Evolutionary conservation across 2,888 invertebrate species (phyloP), one percentile per base, ranked within the genome.

Genomic region (Prionchulus punctatus): DNA sequence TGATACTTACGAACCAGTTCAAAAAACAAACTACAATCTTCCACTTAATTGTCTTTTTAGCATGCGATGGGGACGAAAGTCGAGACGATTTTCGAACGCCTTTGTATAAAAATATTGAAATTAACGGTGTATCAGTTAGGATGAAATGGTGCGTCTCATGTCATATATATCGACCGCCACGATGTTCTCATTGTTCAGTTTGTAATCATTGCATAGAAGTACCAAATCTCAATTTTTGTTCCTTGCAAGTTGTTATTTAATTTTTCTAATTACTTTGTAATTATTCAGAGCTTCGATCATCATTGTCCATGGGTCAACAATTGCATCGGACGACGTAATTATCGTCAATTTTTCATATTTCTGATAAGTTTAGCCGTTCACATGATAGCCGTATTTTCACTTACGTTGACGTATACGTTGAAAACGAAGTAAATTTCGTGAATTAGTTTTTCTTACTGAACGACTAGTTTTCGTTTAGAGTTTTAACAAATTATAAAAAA

Each of bases 101-200:
- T 12, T 78, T 98, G 60, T 96, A 94, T 76, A 69, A 67, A 57
- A 69, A 68, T 58, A 90, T 94, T 62, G 94, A 96, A 76, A 92
- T 98, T 65, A 90, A 92, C 76, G 94, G 94, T 60, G 91, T 96
- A 64, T 91, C 91, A 18, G 92, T 98, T 60, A 84, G 96, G 61
- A 96, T 99, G 96, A 99, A 98, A 77, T 98, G 96, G 96, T 96
- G 98, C 77, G 88, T 91, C 65, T 98, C 98, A 1, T 98, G 98
- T 78, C 91, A 94, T 78, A 98, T 98, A 79, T 98, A 99, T 77
- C 80, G 98, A 69, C 98, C 98, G 72, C 98, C 98, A 61, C 80
- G 98, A 70, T 94, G 96, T 76, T 92, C 92, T 59, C 98, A 98
- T 76, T 98, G 98, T 77, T 92, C 92, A 65, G 92, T 96, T 59